phyloP scores from a whole-genome alignment of 1,140 invertebrate genomes.

The Eueides isabella region DNA sequence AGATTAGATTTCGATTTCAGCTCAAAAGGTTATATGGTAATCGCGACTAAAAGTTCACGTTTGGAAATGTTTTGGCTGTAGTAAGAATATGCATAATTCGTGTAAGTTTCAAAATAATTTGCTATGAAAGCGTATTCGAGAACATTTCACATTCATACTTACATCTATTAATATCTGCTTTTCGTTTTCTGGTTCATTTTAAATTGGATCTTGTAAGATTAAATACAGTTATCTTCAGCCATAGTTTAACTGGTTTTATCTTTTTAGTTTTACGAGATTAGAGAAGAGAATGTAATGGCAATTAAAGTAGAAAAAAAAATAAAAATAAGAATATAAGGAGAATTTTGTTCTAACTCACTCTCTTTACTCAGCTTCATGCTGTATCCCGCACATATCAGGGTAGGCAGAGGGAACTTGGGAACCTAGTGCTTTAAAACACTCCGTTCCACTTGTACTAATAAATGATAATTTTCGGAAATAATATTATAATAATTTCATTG shows the following conservation, averaged over 20 bases:
- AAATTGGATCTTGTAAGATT: not conserved
- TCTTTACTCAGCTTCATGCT: no score
- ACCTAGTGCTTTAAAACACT: no score
- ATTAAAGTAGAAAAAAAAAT: no score
- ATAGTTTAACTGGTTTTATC: not conserved
- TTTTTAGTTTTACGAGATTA: not conserved
- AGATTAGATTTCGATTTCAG: not conserved
- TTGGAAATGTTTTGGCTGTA: conserved; percentile 7
- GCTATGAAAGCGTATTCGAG: not conserved
- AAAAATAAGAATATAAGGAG: no score
- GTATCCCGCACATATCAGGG: no score
- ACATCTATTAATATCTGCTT: not conserved
- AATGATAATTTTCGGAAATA: no score
- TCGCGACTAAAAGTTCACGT: not conserved
- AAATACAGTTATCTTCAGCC: no score
- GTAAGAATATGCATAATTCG: conserved; percentile 1
- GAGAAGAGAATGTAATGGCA: not conserved
- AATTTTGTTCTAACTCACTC: no score
- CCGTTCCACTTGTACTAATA: no score
- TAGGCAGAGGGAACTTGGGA: no score
- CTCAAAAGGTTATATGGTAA: conserved; percentile 6
- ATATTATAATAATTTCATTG: no score
- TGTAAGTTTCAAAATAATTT: conserved; percentile 12
- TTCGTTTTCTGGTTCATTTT: not conserved
- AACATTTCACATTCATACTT: not conserved